These are phyloP conservation scores for Glossophaga mutica DNA, from an alignment of 2,797 vertebrate genomes.

Conservation along the genomic window DNA sequence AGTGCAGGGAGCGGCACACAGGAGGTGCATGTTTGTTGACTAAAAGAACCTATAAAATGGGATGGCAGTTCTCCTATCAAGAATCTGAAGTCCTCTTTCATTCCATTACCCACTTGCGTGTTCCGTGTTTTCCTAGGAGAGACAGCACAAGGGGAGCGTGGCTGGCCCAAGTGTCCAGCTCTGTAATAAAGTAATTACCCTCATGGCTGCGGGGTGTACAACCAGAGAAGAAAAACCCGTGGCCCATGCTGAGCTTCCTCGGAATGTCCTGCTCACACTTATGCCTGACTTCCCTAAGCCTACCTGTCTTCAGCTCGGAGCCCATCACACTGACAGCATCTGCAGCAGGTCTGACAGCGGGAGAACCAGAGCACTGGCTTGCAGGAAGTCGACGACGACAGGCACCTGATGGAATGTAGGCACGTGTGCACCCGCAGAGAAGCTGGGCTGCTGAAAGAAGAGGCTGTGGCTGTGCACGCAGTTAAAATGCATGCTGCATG, in stretches of 20 bases:
- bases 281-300: neutral
- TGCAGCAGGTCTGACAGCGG: neutral
- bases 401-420: neutral
- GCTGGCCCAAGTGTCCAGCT: neutral
- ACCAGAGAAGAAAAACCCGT: neutral
- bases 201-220: neutral
- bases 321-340: neutral
- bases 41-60: neutral
- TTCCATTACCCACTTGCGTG: neutral
- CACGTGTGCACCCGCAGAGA: neutral
- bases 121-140: neutral
- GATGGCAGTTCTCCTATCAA: neutral
- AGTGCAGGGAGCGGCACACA: neutral
- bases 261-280: neutral
- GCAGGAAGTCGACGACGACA: neutral
- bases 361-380: neutral
- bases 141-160: neutral
- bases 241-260: neutral
- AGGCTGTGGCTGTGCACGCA: neutral
- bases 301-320: neutral
- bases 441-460: neutral
- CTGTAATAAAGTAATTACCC: neutral
- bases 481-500: constrained; percentile 37
- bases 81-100: neutral
- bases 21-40: neutral